Percentiles rank a stretch among this genome's conserved stretches.
phyloP scores from a whole-genome alignment of 2,113 vertebrate species.

The Erythrocercus mccallii region DNA sequence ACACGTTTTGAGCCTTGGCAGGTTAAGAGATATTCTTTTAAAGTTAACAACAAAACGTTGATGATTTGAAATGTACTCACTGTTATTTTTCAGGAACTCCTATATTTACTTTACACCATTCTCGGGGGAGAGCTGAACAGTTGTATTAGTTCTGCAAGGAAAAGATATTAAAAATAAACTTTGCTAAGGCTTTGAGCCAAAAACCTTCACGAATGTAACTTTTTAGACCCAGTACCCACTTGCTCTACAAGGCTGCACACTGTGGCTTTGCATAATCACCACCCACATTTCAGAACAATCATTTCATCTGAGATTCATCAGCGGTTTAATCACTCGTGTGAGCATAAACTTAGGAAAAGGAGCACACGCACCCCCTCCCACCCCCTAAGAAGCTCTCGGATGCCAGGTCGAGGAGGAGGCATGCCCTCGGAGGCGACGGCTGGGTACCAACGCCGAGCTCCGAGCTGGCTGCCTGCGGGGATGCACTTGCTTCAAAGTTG shows the following conservation, averaged over 20 bases:
- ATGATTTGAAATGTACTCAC: constrained; percentile 26
- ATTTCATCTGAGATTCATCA: neutral
- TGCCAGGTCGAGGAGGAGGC: too few species aligned
- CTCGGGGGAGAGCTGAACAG: neutral
- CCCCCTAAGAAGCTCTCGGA: too few species aligned
- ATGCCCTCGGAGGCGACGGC: neutral
- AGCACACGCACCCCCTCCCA: too few species aligned
- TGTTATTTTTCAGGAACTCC: constrained; percentile 44
- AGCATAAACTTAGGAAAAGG: neutral
- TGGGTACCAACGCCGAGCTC: neutral
- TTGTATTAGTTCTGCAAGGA: constrained; percentile 9
- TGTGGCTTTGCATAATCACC: neutral
- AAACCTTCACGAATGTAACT: neutral
- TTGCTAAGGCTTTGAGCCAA: neutral
- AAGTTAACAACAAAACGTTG: neutral
- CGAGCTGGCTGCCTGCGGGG: neutral
- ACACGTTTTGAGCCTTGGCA: neutral
- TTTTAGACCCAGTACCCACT: neutral
- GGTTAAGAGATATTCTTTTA: neutral
- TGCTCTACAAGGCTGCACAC: neutral
- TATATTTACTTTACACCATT: constrained; percentile 11
- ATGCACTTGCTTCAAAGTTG: constrained; percentile 34
- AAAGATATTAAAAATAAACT: constrained; percentile 39
- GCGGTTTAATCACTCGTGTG: neutral
- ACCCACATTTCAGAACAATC: neutral